Conservation (phyloP, 1,140 invertebrate genomes). For the Choristoneura fumiferana region DNA sequence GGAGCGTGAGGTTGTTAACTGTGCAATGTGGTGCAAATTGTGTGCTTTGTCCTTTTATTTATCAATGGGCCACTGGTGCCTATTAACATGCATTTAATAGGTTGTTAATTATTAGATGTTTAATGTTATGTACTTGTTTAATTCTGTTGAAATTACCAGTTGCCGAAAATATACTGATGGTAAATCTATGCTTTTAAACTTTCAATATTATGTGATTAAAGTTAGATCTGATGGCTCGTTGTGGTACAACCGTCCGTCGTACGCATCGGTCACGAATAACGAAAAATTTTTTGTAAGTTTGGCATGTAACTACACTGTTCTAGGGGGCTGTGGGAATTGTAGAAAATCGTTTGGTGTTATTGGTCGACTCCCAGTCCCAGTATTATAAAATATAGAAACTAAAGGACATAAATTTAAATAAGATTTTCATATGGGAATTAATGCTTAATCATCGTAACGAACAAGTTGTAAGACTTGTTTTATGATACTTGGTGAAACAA, state of each 20-base stretch:
- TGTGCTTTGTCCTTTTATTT: conserved; percentile 43
- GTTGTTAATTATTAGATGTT: conserved; percentile 72
- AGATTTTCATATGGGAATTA: background rate
- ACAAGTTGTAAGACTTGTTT: too few species aligned
- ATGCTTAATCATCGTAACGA: too few species aligned
- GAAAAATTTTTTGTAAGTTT: conserved; percentile 11
- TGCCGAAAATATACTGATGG: conserved; percentile 34
- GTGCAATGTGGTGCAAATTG: conserved; percentile 45
- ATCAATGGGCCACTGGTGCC: conserved; percentile 56
- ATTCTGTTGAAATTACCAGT: conserved; percentile 52
- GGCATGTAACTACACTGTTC: conserved; percentile 12
- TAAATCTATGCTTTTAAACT: background rate
- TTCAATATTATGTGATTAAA: conserved; percentile 32
- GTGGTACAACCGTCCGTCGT: background rate
- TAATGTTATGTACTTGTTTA: conserved; percentile 69
- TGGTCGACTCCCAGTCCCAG: background rate
- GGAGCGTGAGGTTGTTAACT: conserved; percentile 29
- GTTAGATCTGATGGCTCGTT: conserved; percentile 49
- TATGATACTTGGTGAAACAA: conserved; percentile 1
- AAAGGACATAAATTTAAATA: conserved; percentile 14
- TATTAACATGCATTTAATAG: conserved; percentile 73
- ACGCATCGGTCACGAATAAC: background rate
- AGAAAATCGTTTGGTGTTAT: conserved; percentile 7
- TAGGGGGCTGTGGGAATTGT: conserved; percentile 8
- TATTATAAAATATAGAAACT: conserved; percentile 4